Conservation (phyloP, 2,797 vertebrate genomes). For the Falco columbarius region DNA sequence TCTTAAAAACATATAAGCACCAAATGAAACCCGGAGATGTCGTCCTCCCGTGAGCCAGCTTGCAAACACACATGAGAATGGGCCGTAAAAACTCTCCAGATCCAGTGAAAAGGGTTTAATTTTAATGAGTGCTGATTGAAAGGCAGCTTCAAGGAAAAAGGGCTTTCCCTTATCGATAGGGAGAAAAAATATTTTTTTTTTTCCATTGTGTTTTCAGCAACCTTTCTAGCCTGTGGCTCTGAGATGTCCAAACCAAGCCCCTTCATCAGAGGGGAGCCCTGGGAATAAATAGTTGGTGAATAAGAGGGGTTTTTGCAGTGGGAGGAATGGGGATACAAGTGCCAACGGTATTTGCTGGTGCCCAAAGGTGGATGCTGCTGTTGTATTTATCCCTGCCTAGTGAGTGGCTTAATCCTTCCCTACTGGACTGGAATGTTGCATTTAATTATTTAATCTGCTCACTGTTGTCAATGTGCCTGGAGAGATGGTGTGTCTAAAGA, state of each 20-base stretch:
- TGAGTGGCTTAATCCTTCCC: neutral
- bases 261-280: neutral
- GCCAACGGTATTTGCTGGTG: neutral
- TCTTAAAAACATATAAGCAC: neutral
- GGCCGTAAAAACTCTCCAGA: neutral
- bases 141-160: neutral
- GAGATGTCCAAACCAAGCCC: neutral
- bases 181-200: neutral
- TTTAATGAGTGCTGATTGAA: neutral
- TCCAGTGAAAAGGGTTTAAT: neutral
- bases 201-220: neutral
- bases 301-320: neutral
- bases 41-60: neutral
- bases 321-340: neutral
- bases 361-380: neutral
- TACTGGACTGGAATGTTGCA: neutral
- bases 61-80: accelerated
- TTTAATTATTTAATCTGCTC: neutral
- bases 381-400: neutral
- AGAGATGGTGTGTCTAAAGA: neutral
- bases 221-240: neutral
- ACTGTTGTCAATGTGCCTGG: accelerated
- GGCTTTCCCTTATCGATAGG: neutral
- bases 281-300: neutral
- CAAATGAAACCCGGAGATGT: neutral